Conservation (phyloP, 1,140 invertebrate species). For the Varroa destructor region DNA sequence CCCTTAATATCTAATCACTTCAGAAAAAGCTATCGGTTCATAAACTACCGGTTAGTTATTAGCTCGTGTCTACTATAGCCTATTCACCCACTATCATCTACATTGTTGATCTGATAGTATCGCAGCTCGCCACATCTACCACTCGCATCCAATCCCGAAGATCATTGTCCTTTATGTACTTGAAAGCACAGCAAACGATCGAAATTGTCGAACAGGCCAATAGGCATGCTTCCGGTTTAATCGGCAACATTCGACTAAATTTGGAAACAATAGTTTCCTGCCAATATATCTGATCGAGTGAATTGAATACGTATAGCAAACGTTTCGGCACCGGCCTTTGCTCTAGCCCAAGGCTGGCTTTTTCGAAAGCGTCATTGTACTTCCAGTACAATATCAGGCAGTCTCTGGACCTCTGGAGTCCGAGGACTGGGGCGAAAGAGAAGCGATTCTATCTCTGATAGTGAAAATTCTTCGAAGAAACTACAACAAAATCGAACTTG, state of each 20-base stretch:
- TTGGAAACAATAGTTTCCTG: no score
- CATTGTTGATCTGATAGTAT: conserved; percentile 99
- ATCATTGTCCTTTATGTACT: conserved; percentile 98
- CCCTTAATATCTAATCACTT: no score
- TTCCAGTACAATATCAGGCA: not conserved
- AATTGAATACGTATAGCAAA: not conserved
- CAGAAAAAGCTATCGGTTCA: no score
- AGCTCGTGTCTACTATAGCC: no score
- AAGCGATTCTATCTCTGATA: not conserved
- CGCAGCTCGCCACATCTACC: conserved; percentile 82
- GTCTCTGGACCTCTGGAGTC: conserved; percentile 21
- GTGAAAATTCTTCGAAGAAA: not conserved
- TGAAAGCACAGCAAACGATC: conserved; percentile 37
- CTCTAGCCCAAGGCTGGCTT: not conserved
- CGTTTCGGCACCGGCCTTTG: conserved; percentile 24
- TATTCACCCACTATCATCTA: conserved; percentile 52
- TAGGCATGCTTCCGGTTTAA: not conserved
- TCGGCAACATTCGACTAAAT: not conserved
- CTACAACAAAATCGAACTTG: not conserved
- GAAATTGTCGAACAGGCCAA: not conserved
- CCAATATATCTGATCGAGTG: no score
- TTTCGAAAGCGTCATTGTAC: conserved; percentile 6
- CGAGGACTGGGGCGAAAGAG: conserved; percentile 12
- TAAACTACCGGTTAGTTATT: no score
- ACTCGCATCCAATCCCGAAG: conserved; percentile 96